Conservation (phyloP, 2,888 invertebrate genomes). For the Scelioninae gen. 1 region DNA sequence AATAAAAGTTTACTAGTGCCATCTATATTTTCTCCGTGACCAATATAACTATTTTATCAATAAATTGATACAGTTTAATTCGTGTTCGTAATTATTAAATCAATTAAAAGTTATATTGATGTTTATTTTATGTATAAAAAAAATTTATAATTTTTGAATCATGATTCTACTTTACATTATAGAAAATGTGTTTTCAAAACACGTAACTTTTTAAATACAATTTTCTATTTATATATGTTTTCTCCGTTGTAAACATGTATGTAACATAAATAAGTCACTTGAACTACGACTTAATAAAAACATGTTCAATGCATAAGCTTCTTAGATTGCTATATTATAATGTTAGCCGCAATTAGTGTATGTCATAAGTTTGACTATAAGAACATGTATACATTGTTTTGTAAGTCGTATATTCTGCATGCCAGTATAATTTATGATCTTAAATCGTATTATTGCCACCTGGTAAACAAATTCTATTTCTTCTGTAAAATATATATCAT, state of each 20-base stretch:
- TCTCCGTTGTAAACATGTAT: conserved; percentile 9
- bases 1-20: too few species aligned
- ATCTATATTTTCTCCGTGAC: too few species aligned
- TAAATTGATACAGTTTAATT: too few species aligned
- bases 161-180: too few species aligned
- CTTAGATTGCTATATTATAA: conserved; percentile 14
- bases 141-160: too few species aligned
- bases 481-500: neutral
- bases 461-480: neutral
- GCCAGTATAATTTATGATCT: conserved; percentile 17
- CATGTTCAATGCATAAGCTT: conserved; percentile 36
- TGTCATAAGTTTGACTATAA: conserved; percentile 26
- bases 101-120: too few species aligned
- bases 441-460: conserved; percentile 22
- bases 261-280: conserved; percentile 9
- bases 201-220: too few species aligned
- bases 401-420: conserved; percentile 5
- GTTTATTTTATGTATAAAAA: too few species aligned
- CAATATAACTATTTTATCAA: too few species aligned
- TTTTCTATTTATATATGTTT: too few species aligned
- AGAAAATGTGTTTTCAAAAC: too few species aligned
- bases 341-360: conserved; percentile 30
- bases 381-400: conserved; percentile 25
- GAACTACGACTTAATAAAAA: conserved; percentile 13
- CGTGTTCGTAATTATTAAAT: too few species aligned